Evolutionary conservation across 1,140 invertebrate genomes (phyloP), one percentile per base, ranked within the genome.

Genomic region (Zelostemma sp.): DNA sequence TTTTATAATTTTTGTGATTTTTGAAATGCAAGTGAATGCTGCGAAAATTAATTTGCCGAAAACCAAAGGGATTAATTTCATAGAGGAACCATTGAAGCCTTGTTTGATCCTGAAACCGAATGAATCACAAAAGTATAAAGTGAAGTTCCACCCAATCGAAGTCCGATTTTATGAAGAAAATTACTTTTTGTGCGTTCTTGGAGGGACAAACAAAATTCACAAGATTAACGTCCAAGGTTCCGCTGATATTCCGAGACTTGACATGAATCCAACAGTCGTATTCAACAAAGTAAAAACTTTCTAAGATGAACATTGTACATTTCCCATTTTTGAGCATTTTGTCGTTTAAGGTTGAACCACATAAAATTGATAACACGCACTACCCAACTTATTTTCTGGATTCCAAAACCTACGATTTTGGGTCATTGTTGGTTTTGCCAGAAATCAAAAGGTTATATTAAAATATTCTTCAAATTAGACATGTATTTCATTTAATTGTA

Each of bases 321-420:
- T n/a, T n/a, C 11, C 31, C 21, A 9, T 35, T 55, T 46, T 9
- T 40, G 33, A 43, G 3, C 11, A 25, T 9, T 33, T 53, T 21
- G 14, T 8, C 6, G 11, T 58, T 48, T 4, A 18, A 80, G 79
- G 58, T 76, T 0, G 43, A 59, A 50, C 8, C 54, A 18, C 15
- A 15, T 4, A 76, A 76, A 28, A 5, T 60, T 6, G 25, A 62
- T n/a, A 68, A 75, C 0, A 15, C 55, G 6, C 65, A 74, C 11
- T 60, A 62, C 6, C 73, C 77, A 0, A 63, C 73, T 2, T 84
- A 75, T 38, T 77, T 80, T 40, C 14, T 73, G 1, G 74, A 82
- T 5, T 59, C 38, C 5, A 15, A 61, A 9, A 49, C 41, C 1
- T 82, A 69, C 40, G 75, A 82, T 59, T 82, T 83, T 53, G 82